These are phyloP conservation scores for Gobiocypris rarus DNA, from an alignment of 2,113 vertebrate species.

Conservation along the genomic window DNA sequence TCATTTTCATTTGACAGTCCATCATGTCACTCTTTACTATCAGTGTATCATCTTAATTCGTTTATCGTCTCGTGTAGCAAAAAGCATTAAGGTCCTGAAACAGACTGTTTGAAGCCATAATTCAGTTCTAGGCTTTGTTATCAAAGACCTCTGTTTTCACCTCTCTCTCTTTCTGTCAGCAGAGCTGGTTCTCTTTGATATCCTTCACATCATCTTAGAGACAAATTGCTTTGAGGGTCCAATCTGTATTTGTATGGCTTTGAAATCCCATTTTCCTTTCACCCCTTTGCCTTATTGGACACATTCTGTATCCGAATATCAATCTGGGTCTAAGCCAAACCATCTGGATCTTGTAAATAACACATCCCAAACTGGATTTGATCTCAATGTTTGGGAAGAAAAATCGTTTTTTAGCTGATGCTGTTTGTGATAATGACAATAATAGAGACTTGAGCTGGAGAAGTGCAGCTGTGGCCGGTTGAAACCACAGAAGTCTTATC, in stretches of 20 bases:
- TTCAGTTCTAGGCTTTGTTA: neutral
- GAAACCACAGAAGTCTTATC: neutral
- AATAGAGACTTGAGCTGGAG: neutral
- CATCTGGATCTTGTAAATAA: slow-evolving; percentile 16
- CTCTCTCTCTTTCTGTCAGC: neutral
- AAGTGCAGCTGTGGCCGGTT: neutral
- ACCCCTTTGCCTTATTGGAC: slow-evolving; percentile 28
- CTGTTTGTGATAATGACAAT: slow-evolving; percentile 5
- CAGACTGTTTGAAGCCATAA: neutral
- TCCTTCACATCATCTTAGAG: slow-evolving; percentile 38
- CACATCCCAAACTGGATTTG: neutral
- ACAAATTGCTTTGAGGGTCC: slow-evolving; percentile 45
- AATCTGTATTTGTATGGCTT: slow-evolving; percentile 48
- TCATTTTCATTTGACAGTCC: neutral
- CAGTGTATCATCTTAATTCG: neutral
- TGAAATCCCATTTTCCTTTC: slow-evolving; percentile 44
- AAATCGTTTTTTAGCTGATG: neutral
- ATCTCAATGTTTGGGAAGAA: neutral
- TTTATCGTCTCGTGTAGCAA: neutral
- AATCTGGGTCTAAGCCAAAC: slow-evolving; percentile 7
- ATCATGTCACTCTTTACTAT: neutral
- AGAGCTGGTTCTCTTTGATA: slow-evolving; percentile 34
- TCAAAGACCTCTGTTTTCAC: slow-evolving; percentile 19
- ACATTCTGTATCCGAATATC: slow-evolving; percentile 25
- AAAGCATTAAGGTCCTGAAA: neutral